Conservation (phyloP, 1,140 invertebrate genomes). For the Euborellia annulipes region DNA sequence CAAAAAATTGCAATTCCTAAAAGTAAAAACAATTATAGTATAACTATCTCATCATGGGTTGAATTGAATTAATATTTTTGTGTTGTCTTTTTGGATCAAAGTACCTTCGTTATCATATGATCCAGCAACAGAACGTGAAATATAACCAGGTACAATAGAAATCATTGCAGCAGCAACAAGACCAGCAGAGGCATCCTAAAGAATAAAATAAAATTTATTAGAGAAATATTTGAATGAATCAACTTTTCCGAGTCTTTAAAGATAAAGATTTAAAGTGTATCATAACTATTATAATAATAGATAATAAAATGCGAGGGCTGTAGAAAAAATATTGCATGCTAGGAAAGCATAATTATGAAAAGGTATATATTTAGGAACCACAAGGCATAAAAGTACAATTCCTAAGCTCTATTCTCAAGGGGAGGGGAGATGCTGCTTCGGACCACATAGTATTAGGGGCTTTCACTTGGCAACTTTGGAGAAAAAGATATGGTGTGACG, state of each 20-base stretch:
- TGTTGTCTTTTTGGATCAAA: too few relatives aligned
- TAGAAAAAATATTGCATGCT: too few relatives aligned
- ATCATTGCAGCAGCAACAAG: conserved; percentile 89
- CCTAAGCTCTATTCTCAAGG: too few relatives aligned
- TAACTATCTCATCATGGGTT: conserved; percentile 1
- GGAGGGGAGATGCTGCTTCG: too few relatives aligned
- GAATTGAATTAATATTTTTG: not conserved
- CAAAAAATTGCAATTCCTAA: conserved; percentile 87
- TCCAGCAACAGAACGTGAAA: conserved; percentile 90
- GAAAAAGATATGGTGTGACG: too few relatives aligned
- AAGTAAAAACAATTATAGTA: conserved; percentile 4
- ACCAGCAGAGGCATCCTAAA: conserved; percentile 76
- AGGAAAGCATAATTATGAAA: too few relatives aligned
- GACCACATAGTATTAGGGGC: too few relatives aligned
- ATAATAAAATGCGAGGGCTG: not conserved
- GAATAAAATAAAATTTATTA: conserved; percentile 9
- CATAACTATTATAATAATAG: too few relatives aligned
- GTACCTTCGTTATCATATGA: conserved; percentile 96
- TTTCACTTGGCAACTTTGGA: too few relatives aligned
- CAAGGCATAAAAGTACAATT: too few relatives aligned
- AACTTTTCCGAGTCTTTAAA: not conserved
- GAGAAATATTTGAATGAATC: conserved; percentile 2
- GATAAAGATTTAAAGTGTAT: conserved; percentile 5
- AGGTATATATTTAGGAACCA: too few relatives aligned
- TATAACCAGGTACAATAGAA: conserved; percentile 93